Evolutionary conservation across 2,888 invertebrate species (phyloP).

Genomic region (Drosophila melanocephala): DNA sequence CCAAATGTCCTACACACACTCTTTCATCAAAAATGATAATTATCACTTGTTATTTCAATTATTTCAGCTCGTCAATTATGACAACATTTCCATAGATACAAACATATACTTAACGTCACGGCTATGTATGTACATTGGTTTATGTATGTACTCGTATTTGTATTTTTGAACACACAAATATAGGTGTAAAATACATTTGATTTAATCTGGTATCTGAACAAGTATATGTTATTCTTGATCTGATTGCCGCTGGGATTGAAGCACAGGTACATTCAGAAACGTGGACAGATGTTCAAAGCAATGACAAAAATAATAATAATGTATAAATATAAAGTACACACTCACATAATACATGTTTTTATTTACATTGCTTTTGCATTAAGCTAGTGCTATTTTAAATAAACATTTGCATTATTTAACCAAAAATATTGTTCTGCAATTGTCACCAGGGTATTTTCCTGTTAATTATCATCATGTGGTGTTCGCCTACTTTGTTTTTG

Average conservation of each 20-base stretch:
- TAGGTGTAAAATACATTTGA: background rate
- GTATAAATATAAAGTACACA: background rate
- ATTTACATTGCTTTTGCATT: background rate
- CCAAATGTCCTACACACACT: background rate
- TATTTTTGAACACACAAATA: background rate
- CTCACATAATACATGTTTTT: background rate
- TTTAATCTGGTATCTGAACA: background rate
- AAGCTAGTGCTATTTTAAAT: background rate
- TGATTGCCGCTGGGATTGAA: background rate
- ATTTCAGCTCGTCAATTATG: too few species aligned
- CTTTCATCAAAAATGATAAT: background rate
- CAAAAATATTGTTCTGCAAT: constrained; percentile 18
- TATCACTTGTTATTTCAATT: background rate
- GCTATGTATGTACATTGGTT: background rate
- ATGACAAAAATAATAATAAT: background rate
- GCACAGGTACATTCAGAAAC: background rate
- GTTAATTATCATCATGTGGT: constrained; percentile 41
- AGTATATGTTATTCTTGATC: background rate
- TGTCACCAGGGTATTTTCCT: constrained; percentile 19
- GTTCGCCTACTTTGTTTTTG: constrained; percentile 23
- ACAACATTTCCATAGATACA: too few species aligned
- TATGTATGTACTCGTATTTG: background rate
- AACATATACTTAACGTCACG: too few species aligned
- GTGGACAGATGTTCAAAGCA: background rate
- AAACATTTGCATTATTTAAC: constrained; percentile 10